Base-by-base conservation (phyloP, 1,140 invertebrate species). In the Drosophila obscura region DNA sequence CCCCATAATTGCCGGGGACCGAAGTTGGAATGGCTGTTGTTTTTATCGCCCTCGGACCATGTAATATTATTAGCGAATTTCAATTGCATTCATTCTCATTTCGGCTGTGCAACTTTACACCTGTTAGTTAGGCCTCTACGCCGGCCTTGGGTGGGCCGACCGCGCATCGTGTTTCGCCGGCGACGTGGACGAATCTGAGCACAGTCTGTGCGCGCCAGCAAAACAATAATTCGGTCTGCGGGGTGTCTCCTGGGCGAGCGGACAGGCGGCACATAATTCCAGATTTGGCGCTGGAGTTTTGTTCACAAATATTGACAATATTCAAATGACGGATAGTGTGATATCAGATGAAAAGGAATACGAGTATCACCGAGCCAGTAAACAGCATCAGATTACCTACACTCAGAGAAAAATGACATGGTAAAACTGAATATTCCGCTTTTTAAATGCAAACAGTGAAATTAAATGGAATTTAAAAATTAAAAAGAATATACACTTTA, bases 31-130 rank as follows among this genome's bases (percentile, higher is more conserved):
- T 64, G 64, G 44, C 51, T 56, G 24, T 5, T 15, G 19, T 39
- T 67, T 19, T 43, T 69, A 69, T 69, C 45, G 66, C 26, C 26
- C 3, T 16, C 51, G 26, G 64, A 26, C 65, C 67, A 69, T 58
- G 52, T 69, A 71, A 71, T 71, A 50, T 69, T 69, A 71, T 69
- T 69, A 71, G 67, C 67, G 26, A 71, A 71, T 58, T 64, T 69
- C 67, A 69, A 69, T 71, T 71, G 67, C 65, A 71, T 69, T 69
- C 66, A 69, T 68, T 69, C 51, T 22, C 35, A 43, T 69, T 71
- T 71, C 65, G 64, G 67, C 58, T 71, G 67, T 71, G 67, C 45
- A 58, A 71, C 64, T 24, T 35, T 19, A 59, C 67, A 39, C 52
- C 52, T 16, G 63, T 35, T 45, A 31, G 63, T 35, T 45, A 31